Evolutionary conservation across 1,140 invertebrate genomes (phyloP), one percentile per base, ranked within the genome.

Genomic region (Pararge aegeria): DNA sequence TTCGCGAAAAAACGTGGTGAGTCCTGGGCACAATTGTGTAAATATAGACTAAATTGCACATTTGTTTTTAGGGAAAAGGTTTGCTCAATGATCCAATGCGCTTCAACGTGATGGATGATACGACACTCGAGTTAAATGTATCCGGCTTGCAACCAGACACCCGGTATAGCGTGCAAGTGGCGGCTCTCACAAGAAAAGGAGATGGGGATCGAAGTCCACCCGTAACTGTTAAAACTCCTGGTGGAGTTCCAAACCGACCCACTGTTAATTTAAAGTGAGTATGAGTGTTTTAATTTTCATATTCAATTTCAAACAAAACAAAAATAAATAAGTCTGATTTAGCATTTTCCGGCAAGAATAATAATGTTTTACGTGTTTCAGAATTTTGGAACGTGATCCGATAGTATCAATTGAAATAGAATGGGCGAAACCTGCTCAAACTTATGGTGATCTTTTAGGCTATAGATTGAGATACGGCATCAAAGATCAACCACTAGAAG

Each of bases 141-240:
- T 95, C 94, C 4, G 95, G 95, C 3, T 91, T 99, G 9, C 96
- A 98, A 83, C 97, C 98, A 0, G 97, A 98, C 73, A 98, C 98
- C 0, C 92, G 93, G 38, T 99, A 99, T 83, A 94, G 94, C n/a
- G 94, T 97, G 12, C 96, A 97, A 91, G 97, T 99, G 19, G 97
- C 97, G 0, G 98, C 97, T 0, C 90, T 98, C 20, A 98, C 97
- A 0, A 92, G 98, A 44, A 98, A 98, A 88, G 98, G 98, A 3
- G 98, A 99, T 85, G 98, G 98, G 2, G 94, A 96, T 76, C 90
- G 97, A 51, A 98, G 97, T 75, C 84, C 92, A 55, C 95, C 96
- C 2, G 94, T 95, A 44, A 93, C 93, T 38, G 94, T 98, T 0
- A 95, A 93, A 84, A 99, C 98, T 2, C 97, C 96, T 15, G 98